A percentile compares a stretch with the other conserved stretches of the same genome.
Conservation (phyloP, 1,140 invertebrate genomes). For the Delia radicum region DNA sequence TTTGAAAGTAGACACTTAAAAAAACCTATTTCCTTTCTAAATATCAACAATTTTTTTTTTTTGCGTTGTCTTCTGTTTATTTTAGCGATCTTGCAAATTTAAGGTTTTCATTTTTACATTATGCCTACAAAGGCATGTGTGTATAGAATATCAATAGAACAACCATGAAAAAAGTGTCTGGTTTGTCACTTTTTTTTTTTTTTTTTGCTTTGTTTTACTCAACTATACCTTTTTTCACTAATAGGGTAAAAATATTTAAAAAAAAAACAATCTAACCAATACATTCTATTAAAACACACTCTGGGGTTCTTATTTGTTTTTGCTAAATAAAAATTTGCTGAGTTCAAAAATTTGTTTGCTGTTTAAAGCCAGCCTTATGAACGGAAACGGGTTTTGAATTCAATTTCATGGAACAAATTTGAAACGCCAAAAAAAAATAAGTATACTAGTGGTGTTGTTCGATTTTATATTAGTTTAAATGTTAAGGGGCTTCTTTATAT, state of each 20-base stretch:
- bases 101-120: background rate
- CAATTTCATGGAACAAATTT: background rate
- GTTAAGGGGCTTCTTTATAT: background rate
- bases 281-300: background rate
- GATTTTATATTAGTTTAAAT: background rate
- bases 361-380: background rate
- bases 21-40: background rate
- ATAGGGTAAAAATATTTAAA: background rate
- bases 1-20: background rate
- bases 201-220: background rate
- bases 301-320: background rate
- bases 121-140: background rate
- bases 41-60: background rate
- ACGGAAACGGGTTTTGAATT: constrained; percentile 9
- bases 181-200: background rate
- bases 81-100: background rate
- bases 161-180: background rate
- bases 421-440: background rate
- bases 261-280: background rate
- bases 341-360: background rate
- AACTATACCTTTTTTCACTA: background rate
- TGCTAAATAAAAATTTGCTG: background rate
- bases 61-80: background rate
- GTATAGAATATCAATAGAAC: background rate
- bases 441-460: background rate